These are phyloP conservation scores for Tetheella fluctuosa DNA, from an alignment of 2,888 invertebrate genomes.

Conservation along the genomic window DNA sequence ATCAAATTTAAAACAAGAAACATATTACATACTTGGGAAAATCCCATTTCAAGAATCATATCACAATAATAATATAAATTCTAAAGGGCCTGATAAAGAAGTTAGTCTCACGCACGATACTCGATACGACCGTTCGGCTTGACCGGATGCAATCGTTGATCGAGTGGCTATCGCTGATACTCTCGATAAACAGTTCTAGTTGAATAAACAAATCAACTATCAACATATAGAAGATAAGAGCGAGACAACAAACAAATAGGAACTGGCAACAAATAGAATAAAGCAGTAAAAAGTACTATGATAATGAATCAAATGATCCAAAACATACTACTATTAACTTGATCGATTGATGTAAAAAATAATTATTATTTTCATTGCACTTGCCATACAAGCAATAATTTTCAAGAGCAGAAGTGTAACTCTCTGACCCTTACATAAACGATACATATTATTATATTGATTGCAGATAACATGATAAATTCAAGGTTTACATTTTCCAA, in stretches of 20 bases:
- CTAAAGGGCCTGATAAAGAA: conserved; percentile 41
- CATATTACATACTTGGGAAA: too few species aligned
- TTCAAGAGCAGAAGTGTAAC: not conserved
- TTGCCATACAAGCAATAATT: not conserved
- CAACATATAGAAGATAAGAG: not conserved
- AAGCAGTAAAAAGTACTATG: too few species aligned
- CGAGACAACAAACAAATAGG: not conserved
- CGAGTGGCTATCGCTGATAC: conserved; percentile 13
- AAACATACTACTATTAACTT: not conserved
- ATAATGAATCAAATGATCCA: too few species aligned
- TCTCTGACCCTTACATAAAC: not conserved
- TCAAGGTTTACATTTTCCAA: not conserved
- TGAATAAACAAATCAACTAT: not conserved
- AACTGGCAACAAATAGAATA: not conserved
- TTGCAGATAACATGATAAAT: not conserved
- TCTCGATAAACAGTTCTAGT: not conserved
- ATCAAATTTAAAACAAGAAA: too few species aligned
- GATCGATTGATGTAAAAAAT: too few species aligned
- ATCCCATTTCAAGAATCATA: not conserved
- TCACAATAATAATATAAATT: conserved; percentile 17
- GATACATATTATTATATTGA: too few species aligned
- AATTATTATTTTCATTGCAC: too few species aligned
- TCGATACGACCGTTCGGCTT: conserved; percentile 46
- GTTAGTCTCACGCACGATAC: conserved; percentile 30
- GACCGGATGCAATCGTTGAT: conserved; percentile 34